Conservation (phyloP, 1,140 invertebrate genomes). For the Phymastichus coffea region DNA sequence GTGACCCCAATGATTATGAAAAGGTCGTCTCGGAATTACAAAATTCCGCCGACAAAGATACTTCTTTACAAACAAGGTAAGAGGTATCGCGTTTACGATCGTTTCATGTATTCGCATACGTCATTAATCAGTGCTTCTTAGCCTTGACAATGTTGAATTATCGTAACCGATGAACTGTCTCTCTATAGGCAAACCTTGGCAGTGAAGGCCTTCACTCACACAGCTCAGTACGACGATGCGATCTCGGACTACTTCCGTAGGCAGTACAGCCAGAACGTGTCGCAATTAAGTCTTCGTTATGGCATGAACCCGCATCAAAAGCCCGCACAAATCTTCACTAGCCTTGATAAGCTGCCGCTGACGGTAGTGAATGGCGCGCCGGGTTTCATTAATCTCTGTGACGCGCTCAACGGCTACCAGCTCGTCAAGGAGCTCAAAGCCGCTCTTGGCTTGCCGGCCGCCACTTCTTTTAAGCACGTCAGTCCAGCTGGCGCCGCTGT, state of each 20-base stretch:
- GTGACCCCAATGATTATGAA: slow-evolving; percentile 89
- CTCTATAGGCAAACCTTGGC: slow-evolving; percentile 70
- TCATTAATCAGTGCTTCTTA: no score
- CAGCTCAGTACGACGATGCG: slow-evolving; percentile 88
- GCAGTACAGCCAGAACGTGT: slow-evolving; percentile 76
- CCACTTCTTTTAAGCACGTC: slow-evolving; percentile 97
- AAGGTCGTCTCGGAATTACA: slow-evolving; percentile 73
- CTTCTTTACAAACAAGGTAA: slow-evolving; percentile 74
- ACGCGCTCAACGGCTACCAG: slow-evolving; percentile 97
- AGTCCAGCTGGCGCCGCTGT: slow-evolving; percentile 95
- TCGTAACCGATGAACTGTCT: no score
- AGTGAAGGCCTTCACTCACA: slow-evolving; percentile 94
- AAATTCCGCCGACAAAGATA: slow-evolving; percentile 62
- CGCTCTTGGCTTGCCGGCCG: slow-evolving; percentile 82
- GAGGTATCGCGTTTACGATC: no score
- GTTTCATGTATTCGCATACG: no score
- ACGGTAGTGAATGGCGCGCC: slow-evolving; percentile 92
- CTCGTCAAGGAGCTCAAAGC: slow-evolving; percentile 85
- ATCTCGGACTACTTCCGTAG: slow-evolving; percentile 96
- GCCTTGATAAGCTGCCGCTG: slow-evolving; percentile 77
- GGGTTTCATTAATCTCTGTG: slow-evolving; percentile 96
- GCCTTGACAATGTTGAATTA: no score
- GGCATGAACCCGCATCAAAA: slow-evolving; percentile 99
- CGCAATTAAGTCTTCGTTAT: slow-evolving; percentile 86
- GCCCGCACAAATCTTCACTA: slow-evolving; percentile 90